Base-by-base conservation (phyloP, 2,113 vertebrate species). In the Daboia siamensis region DNA sequence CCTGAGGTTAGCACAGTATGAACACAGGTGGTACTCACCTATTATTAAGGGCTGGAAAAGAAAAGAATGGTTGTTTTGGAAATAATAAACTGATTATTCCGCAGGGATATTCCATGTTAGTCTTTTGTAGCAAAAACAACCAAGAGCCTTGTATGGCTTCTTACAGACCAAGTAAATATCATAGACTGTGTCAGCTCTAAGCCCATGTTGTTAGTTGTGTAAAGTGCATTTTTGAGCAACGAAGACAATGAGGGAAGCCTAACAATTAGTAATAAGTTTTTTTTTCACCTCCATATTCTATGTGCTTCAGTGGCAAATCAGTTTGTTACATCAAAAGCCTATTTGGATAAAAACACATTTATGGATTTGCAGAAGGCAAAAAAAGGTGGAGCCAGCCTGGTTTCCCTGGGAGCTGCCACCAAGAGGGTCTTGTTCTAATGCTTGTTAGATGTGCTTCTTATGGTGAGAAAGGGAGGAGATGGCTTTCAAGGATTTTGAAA, bases 11-110 rank as follows among this genome's bases (percentile, higher is more conserved):
- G 52, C 33, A 44, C n/a, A 64, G 23, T 48, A 13, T 54, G 88
- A 90, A 26, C 46, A 1, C 74, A 90, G 88, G 80, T 93, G 88
- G 29, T 86, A 44, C 21, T 33, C 23, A 33, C 88, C 23, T 13
- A 33, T 85, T 57, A 46, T 59, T 61, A 90, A 89, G 52, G 54
- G 39, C 46, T 69, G 21, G 26, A 69, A 80, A 74, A 80, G 29
- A 89, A 59, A 52, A 52, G 54, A 46, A 9, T 48, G 23, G 91
- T 48, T 92, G 64, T 92, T 92, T 89, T 84, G 87, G 85, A 91
- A 89, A 89, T 10, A 13, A 61, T 64, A 23, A 56, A 57, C 54
- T 54, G 57, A n/a, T 24, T 54, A 61, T 69, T 74, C 59, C 57
- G 44, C n/a, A 74, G 91, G 54, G 91, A 61, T 86, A 54, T 12